Base-by-base conservation (phyloP, 92 coral and sea anemone species). In the Zoanthus sansibaricus region DNA sequence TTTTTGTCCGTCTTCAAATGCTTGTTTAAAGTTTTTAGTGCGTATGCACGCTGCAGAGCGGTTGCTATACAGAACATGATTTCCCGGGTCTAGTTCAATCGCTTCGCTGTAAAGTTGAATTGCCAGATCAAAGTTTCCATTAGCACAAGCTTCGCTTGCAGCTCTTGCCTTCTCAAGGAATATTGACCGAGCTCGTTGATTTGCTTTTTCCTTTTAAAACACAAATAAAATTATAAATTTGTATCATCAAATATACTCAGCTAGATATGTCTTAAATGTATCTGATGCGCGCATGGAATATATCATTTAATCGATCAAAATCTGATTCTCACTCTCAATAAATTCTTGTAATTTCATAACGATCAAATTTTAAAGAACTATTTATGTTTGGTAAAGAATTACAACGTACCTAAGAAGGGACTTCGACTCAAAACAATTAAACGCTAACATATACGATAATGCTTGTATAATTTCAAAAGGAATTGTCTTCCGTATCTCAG, bases 21-120 rank as follows among this genome's bases (percentile, higher is more conserved):
- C 99, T 83, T 87, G 90, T 37, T 92, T 93, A 82, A 87, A 95
- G 86, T 97, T 93, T 78, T 90, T 91, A 5, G 95, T 93, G 51
- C 94, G 93, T 54, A 97, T 92, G 90, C 93, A 93, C 9, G 98
- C 98, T 3, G 99, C 99, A 12, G 99, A 97, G 83, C 99, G 92
- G 87, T 97, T 97, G n/a, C 98, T 92, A 90, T 95, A 97, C 52
- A 97, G 88, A 9, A 97, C 98, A 87, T 97, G 98, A 79, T 97
- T 97, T 32, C 88, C 91, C 20, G 98, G 97, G 90, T 97, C 98
- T 44, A 93, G 84, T 11, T 90, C 94, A 59, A 97, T 97, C 13
- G 99, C 98, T 79, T 97, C 98, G 82, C 94, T 90, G 75, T 95
- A 97, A 79, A 97, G 91, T 71, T 92, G 89, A 71, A 94, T 93